Evolutionary conservation across 1,140 invertebrate species (phyloP), one percentile per base, ranked within the genome.

Genomic region (Cataglyphis hispanica): DNA sequence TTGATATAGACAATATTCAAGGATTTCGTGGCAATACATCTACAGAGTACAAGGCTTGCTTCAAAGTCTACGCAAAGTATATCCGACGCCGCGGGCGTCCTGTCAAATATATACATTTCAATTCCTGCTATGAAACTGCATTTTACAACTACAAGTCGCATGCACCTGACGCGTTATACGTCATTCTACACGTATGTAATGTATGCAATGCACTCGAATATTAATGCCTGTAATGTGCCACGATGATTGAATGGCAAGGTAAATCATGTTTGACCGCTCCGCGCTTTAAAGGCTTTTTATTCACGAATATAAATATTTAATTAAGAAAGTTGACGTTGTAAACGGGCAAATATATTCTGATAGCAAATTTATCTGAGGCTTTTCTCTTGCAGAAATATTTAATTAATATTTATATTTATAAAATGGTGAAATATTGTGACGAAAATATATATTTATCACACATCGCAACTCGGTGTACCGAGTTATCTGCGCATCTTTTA

Each of bases 71-170:
- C 34, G 60, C 31, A 53, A 84, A 84, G 78, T 60, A 61, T 58
- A 75, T 75, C 37, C 46, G 63, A 66, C 22, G 43, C 61, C 61
- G 43, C 67, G 67, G 64, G 56, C 46, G 58, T 66, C 25, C 43
- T 34, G 69, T 46, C 72, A 87, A 88, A 87, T 74, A 85, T 85
- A 46, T 70, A 63, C 31, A 53, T 88, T 88, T 88, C 81, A 85
- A 85, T 88, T 87, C 69, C 81, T 87, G 37, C 53, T 74, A 16
- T 58, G 66, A 85, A 88, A 88, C 72, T 75, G 58, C 81, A 78
- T 88, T 85, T 78, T 40, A 85, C 83, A 88, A 87, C 72, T 84
- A 40, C 78, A 53, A 70, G 56, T 87, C 81, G 64, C 86, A 66
- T 74, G 74, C 50, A 83, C 78, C 78, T 83, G 78, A 83, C 78